Evolutionary conservation across 2,797 vertebrate species (phyloP), one percentile per base, ranked within the genome.

Genomic region (Heliangelus exortis): DNA sequence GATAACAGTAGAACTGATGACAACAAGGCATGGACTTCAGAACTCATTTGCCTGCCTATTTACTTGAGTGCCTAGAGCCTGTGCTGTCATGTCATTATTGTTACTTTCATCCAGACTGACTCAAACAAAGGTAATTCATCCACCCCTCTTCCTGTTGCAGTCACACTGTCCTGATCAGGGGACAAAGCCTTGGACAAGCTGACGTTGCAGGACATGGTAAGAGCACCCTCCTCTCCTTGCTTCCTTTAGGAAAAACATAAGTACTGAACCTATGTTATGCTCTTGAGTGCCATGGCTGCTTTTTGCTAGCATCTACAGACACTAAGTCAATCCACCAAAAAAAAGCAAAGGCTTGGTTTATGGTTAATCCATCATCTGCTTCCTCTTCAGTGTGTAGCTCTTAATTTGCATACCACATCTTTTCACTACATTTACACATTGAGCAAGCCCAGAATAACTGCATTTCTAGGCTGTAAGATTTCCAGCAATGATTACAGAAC

Each of bases 61-160:
- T 65, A 28, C 25, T 50, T 63, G 10, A 3, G 13, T 82, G n/a
- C 74, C 34, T 50, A 53, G 31, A 63, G 17, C 23, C 55, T 59
- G 20, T 39, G n/a, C 25, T 1, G 0, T 67, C 45, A 77, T 1
- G 0, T 67, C 45, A 77, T 67, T 34, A 39, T 14, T 34, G 16
- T 22, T 78, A 15, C 26, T 61, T 74, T 66, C 59, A 47, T 25
- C 29, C 67, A 61, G n/a, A 29, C 10, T 69, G 34, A 55, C 26
- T 69, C 20, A 69, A 59, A 41, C 20, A 39, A 53, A 63, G 17
- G 12, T 47, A 39, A 19, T 13, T 68, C 31, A 39, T 33, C 31
- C 25, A n/a, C 6, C 23, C 13, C 16, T 67, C 54, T 39, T 50
- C 48, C 12, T 21, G 17, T 18, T 80, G 63, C 61, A 77, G 22